phyloP scores from a whole-genome alignment of 2,888 invertebrate species.

The Polyommatus iphigenia region DNA sequence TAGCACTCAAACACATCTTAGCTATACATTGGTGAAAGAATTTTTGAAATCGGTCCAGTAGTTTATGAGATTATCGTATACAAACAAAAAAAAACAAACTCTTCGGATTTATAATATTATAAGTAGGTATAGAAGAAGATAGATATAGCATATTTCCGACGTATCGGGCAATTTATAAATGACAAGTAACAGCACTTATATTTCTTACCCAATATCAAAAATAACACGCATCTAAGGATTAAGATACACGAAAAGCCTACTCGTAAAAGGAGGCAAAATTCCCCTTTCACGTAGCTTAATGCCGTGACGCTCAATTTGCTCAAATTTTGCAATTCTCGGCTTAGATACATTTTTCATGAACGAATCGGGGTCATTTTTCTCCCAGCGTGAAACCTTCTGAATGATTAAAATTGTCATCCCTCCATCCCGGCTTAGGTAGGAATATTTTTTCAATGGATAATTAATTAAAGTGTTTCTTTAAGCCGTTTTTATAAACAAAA shows the following conservation, averaged over 20 bases:
- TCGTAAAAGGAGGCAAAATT: not conserved
- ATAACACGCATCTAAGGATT: not conserved
- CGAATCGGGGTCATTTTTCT: slow-evolving; percentile 26
- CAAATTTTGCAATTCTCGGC: not conserved
- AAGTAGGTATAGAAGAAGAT: too few species aligned
- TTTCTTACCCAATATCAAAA: not conserved
- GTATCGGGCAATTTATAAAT: too few species aligned
- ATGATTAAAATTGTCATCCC: slow-evolving; percentile 26
- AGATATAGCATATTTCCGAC: too few species aligned
- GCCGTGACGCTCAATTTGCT: slow-evolving; percentile 22
- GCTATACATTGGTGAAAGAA: too few species aligned
- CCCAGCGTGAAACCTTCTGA: slow-evolving; percentile 23
- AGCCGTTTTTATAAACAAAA: not conserved
- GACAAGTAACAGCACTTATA: not conserved
- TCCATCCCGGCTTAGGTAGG: slow-evolving; percentile 3
- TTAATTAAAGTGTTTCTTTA: slow-evolving; percentile 17
- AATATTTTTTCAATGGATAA: slow-evolving; percentile 28
- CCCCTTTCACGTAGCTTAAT: not conserved
- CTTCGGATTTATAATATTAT: too few species aligned
- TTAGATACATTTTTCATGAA: slow-evolving; percentile 27
- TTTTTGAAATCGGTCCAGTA: too few species aligned
- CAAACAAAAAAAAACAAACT: too few species aligned
- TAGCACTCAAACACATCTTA: too few species aligned
- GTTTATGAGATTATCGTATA: too few species aligned
- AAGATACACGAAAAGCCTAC: not conserved